Percentiles rank a stretch among this genome's conserved stretches.
These are phyloP conservation scores for Nephotettix cincticeps DNA, from an alignment of 1,140 invertebrate genomes.

Conservation along the genomic window DNA sequence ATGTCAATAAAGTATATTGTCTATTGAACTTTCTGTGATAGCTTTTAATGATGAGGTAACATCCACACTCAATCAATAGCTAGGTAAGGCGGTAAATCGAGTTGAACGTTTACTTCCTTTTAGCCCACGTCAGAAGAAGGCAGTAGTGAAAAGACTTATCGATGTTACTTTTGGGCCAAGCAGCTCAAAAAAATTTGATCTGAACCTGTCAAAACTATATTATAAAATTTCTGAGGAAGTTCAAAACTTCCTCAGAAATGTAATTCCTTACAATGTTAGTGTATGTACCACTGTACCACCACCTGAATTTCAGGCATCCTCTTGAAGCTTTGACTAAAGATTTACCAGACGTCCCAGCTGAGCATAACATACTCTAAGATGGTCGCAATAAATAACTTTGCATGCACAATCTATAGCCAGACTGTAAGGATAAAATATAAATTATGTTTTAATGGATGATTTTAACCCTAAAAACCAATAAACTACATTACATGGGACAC, in stretches of 20 bases:
- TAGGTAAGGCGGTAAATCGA: constrained; percentile 18
- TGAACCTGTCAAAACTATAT: constrained; percentile 7
- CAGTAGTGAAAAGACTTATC: constrained; percentile 17
- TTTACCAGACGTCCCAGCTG: not conserved
- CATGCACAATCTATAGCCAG: not conserved
- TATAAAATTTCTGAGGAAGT: constrained; percentile 14
- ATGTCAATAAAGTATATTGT: too few species aligned
- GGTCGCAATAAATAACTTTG: constrained; percentile 6
- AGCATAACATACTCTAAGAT: not conserved
- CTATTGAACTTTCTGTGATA: constrained; percentile 17
- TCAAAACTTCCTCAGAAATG: not conserved
- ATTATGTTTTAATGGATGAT: not conserved
- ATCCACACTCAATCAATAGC: constrained; percentile 9
- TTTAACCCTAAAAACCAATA: not conserved
- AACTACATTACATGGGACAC: not conserved
- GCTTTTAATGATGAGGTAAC: constrained; percentile 8
- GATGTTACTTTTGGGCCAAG: constrained; percentile 10
- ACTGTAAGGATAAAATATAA: constrained; percentile 17
- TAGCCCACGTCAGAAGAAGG: constrained; percentile 9
- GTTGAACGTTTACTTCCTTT: not conserved
- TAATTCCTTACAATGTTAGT: constrained; percentile 10
- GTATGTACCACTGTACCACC: constrained; percentile 17
- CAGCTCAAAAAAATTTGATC: not conserved
- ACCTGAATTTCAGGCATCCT: constrained; percentile 1
- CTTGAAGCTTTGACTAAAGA: not conserved